Conservation (phyloP, 1,140 invertebrate species). For the Paracyclopina nana region DNA sequence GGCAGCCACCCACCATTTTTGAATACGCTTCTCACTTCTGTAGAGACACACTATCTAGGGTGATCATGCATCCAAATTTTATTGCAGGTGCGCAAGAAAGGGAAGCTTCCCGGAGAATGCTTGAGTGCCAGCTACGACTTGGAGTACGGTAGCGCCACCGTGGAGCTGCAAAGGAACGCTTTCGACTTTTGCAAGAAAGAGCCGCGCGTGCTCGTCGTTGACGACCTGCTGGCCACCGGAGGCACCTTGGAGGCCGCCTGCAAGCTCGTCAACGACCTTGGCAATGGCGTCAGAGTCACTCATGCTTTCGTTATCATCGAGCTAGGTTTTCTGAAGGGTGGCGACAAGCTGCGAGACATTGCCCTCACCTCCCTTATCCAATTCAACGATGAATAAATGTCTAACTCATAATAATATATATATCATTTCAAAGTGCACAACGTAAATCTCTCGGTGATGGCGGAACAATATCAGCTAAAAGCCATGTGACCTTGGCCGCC, state of each 20-base stretch:
- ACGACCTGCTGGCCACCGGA: slow-evolving; percentile 22
- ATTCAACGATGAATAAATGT: no score
- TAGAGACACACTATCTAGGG: no score
- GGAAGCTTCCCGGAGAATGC: slow-evolving; percentile 6
- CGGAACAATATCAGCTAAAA: no score
- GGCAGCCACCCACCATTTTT: no score
- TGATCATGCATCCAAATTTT: no score
- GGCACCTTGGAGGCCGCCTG: slow-evolving; percentile 19
- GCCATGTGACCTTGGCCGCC: no score
- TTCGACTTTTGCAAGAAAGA: slow-evolving; percentile 11
- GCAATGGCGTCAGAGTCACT: slow-evolving; percentile 2
- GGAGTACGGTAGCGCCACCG: slow-evolving; percentile 16
- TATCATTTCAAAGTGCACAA: no score
- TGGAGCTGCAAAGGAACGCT: slow-evolving; percentile 20
- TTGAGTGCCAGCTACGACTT: neutral
- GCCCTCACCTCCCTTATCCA: no score
- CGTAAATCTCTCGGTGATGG: no score
- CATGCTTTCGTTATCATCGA: slow-evolving; percentile 6
- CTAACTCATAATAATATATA: no score
- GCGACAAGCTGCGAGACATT: no score
- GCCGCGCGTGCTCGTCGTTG: slow-evolving; percentile 18
- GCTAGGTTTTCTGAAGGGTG: neutral
- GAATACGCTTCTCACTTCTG: no score
- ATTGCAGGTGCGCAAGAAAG: slow-evolving; percentile 6
- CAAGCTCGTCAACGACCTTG: slow-evolving; percentile 18